Evolutionary conservation across 2,113 vertebrate species (phyloP).

Genomic region (Melanostigma gelatinosum): DNA sequence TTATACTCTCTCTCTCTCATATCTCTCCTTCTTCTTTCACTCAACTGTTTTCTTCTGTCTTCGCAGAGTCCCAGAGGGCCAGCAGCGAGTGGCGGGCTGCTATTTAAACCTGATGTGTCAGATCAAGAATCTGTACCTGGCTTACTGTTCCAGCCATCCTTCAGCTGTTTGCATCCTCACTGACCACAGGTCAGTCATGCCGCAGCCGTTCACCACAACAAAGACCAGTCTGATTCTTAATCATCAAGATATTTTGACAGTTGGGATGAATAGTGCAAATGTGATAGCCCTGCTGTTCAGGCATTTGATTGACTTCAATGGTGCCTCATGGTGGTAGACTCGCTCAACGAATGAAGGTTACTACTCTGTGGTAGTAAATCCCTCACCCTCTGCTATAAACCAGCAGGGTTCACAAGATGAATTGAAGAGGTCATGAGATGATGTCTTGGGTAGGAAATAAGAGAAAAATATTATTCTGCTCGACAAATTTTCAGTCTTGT

Average conservation of each 20-base stretch:
- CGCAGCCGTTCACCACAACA: not conserved
- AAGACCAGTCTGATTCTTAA: conserved; percentile 6
- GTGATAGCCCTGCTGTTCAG: not conserved
- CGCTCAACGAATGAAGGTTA: not conserved
- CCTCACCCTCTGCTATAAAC: not conserved
- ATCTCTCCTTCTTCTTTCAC: not conserved
- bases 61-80: conserved; percentile 89
- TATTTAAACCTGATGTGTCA: conserved; percentile 92
- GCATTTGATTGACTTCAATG: not conserved
- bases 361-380: not conserved
- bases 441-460: not conserved
- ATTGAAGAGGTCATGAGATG: not conserved
- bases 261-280: not conserved
- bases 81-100: conserved; percentile 92
- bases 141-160: conserved; percentile 95
- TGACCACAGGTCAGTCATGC: conserved; percentile 89
- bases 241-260: not conserved
- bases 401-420: not conserved
- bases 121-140: conserved; percentile 91
- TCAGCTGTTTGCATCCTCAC: conserved; percentile 94
- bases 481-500: not conserved
- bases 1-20: not conserved
- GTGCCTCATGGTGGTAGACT: not conserved
- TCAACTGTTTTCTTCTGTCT: conserved; percentile 9
- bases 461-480: not conserved